phyloP scores from a whole-genome alignment of 1,140 invertebrate genomes.

The Drosophila takahashii region DNA sequence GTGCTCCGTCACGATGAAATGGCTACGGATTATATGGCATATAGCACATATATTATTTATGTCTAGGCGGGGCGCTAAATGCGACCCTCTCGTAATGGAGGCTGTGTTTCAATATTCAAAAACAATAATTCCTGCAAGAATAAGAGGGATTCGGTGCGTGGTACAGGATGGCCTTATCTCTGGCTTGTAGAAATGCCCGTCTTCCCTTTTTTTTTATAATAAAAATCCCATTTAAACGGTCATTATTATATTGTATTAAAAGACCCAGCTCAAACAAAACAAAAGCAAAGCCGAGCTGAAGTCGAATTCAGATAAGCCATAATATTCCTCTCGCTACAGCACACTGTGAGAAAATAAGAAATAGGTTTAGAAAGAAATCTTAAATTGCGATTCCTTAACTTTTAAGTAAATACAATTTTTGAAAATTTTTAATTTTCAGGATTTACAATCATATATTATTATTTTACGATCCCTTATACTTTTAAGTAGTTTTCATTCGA shows the following conservation, averaged over 20 bases:
- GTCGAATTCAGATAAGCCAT: constrained; percentile 45
- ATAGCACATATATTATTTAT: constrained; percentile 54
- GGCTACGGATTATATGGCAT: constrained; percentile 43
- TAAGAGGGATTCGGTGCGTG: constrained; percentile 6
- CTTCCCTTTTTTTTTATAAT: constrained; percentile 4
- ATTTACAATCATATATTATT: too few relatives aligned
- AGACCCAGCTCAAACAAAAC: constrained; percentile 52
- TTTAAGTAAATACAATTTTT: too few relatives aligned
- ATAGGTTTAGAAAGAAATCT: too few relatives aligned
- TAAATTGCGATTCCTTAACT: too few relatives aligned
- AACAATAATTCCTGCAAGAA: constrained; percentile 16
- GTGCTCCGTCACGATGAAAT: constrained; percentile 60
- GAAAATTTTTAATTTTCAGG: too few relatives aligned
- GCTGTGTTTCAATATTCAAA: constrained; percentile 52
- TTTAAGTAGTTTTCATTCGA: too few relatives aligned
- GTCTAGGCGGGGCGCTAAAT: constrained; percentile 22
- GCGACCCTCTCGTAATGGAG: constrained; percentile 49
- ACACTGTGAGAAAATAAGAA: constrained; percentile 9
- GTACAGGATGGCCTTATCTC: constrained; percentile 51
- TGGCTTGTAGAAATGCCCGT: constrained; percentile 26
- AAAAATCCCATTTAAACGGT: constrained; percentile 52
- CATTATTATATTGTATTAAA: constrained; percentile 65
- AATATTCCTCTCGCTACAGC: background rate
- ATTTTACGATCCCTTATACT: too few relatives aligned
- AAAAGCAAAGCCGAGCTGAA: constrained; percentile 31